Base-by-base conservation (phyloP, 2,113 vertebrate genomes). In the Blennius ocellaris region DNA sequence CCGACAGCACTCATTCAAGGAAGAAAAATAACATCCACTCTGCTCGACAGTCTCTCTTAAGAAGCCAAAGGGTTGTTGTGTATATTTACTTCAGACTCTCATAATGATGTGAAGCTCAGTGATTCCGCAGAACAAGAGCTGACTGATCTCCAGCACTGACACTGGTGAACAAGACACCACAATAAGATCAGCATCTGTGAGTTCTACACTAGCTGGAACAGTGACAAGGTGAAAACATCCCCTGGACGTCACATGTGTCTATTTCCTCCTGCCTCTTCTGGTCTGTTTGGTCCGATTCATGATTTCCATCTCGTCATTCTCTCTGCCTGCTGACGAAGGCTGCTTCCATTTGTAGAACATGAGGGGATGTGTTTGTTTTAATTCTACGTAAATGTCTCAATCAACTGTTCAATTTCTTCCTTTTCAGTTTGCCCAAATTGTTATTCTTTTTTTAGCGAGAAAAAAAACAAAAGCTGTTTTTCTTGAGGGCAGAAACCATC, bases 181-280 rank as follows among this genome's bases (percentile, higher is more conserved):
- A 44, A 51, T n/a, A 38, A 73, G 84, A 84, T 87, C 45, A 16
- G 17, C 44, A 81, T 81, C 79, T 84, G 54, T 37, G 44, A 58
- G 40, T 56, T 80, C 43, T 61, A 51, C 74, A 67, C 71, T 79
- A 58, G 55, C 51, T 45, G 44, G 36, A 58, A 70, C 51, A 5
- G 30, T 82, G n/a, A n/a, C n/a, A n/a, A n/a, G n/a, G n/a, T n/a
- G n/a, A n/a, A n/a, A n/a, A n/a, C n/a, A n/a, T n/a, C n/a, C n/a
- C n/a, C n/a, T n/a, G n/a, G n/a, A n/a, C n/a, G n/a, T n/a, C n/a
- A n/a, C n/a, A n/a, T n/a, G n/a, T n/a, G n/a, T n/a, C n/a, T n/a
- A n/a, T n/a, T n/a, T n/a, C n/a, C n/a, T n/a, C n/a, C n/a, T n/a
- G n/a, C n/a, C n/a, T n/a, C n/a, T n/a, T n/a, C n/a, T n/a, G n/a